phyloP scores from a whole-genome alignment of 2,113 vertebrate genomes.

The Murina feae region DNA sequence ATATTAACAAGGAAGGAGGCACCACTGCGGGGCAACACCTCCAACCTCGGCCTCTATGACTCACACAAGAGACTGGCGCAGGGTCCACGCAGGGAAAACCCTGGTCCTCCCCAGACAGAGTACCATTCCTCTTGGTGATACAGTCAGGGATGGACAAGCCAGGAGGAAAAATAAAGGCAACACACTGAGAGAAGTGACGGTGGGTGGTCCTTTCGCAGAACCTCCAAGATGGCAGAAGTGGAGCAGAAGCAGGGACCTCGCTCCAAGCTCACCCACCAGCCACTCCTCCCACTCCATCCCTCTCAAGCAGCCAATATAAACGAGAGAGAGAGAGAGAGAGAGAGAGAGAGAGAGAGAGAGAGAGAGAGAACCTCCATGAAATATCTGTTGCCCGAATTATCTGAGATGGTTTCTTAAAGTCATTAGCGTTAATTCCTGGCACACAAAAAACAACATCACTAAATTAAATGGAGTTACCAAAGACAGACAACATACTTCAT shows the following conservation, averaged over 20 bases:
- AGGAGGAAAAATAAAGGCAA: background rate
- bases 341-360: too few relatives aligned
- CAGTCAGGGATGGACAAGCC: background rate
- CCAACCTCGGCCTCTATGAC: background rate
- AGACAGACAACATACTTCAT: background rate
- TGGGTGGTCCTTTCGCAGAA: too few relatives aligned
- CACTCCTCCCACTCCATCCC: too few relatives aligned
- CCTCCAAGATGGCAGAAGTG: too few relatives aligned
- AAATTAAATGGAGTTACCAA: background rate
- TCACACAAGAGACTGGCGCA: background rate
- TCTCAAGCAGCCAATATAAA: too few relatives aligned
- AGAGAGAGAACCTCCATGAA: background rate
- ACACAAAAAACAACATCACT: background rate
- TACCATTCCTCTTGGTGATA: background rate
- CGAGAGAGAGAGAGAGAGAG: too few relatives aligned
- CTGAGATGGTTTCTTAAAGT: background rate
- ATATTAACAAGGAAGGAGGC: background rate
- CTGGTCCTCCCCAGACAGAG: fast-evolving
- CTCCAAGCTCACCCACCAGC: too few relatives aligned
- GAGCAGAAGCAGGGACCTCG: too few relatives aligned
- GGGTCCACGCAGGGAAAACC: background rate
- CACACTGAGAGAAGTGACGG: background rate
- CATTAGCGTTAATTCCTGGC: background rate
- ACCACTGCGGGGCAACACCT: background rate
- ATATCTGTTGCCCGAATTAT: background rate